These are phyloP conservation scores for Cephus sareptanus DNA, from an alignment of 2,888 invertebrate genomes.

Conservation along the genomic window DNA sequence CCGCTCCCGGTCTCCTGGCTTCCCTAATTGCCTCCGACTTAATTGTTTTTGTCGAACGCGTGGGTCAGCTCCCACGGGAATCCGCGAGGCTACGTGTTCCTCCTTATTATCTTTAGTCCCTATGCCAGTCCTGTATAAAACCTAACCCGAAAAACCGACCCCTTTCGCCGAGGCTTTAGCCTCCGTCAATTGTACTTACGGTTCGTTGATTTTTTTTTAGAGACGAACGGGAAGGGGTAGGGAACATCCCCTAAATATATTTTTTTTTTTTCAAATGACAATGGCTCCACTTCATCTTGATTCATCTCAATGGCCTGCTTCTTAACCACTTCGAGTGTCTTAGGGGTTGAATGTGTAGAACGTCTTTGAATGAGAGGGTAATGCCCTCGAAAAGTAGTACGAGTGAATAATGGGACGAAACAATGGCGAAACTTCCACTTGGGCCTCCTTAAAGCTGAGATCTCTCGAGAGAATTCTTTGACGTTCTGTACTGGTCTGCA, in stretches of 20 bases:
- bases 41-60: constrained; percentile 22
- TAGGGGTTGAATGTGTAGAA: neutral
- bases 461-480: constrained; percentile 37
- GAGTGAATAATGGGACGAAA: constrained; percentile 51
- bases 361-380: constrained; percentile 15
- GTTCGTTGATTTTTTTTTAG: no score
- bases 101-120: no score
- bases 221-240: no score
- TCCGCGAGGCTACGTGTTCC: no score
- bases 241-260: no score
- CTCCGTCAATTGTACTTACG: no score
- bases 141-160: no score
- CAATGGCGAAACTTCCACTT: constrained; percentile 35
- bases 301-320: neutral
- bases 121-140: no score
- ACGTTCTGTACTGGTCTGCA: constrained; percentile 12
- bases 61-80: constrained; percentile 6
- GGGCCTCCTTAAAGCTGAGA: constrained; percentile 6
- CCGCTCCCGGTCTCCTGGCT: constrained; percentile 15
- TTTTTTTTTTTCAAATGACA: no score
- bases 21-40: constrained; percentile 23
- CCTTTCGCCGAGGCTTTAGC: no score
- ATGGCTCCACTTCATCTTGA: neutral
- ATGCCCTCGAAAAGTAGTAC: constrained; percentile 48
- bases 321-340: neutral